Percentiles rank a stretch among this genome's conserved stretches.
These are phyloP conservation scores for Hiodon alosoides DNA, from an alignment of 2,113 vertebrate genomes.

Conservation along the genomic window DNA sequence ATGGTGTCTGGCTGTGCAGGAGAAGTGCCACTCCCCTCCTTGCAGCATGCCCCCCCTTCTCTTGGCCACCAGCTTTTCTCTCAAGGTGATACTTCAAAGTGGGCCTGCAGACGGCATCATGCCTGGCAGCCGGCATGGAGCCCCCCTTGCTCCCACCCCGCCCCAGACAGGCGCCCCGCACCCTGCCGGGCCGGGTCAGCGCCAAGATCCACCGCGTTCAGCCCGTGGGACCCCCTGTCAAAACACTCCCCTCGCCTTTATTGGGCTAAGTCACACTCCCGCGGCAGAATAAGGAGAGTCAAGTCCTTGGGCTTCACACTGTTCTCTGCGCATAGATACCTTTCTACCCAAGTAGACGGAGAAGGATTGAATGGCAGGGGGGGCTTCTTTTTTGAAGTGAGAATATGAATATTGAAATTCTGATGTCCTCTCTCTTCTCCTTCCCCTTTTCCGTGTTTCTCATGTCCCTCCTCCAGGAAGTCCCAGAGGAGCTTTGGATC, in stretches of 20 bases:
- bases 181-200: conserved; percentile 66
- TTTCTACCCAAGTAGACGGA: neutral
- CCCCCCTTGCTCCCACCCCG: conserved; percentile 37
- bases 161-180: conserved; percentile 67
- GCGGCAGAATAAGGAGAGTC: conserved; percentile 28
- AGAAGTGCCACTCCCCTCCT: neutral
- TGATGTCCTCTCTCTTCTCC: conserved; percentile 3
- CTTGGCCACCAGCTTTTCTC: conserved; percentile 62
- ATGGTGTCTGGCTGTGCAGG: neutral
- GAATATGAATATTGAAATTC: conserved; percentile 19
- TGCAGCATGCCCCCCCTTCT: neutral
- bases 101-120: conserved; percentile 59
- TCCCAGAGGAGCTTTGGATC: conserved; percentile 62
- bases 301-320: neutral
- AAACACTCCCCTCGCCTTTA: conserved; percentile 57
- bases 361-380: neutral
- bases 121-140: conserved; percentile 69
- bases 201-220: conserved; percentile 59
- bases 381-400: conserved; percentile 17
- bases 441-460: neutral
- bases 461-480: conserved; percentile 53
- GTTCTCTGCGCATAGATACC: neutral
- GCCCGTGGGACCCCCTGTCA: conserved; percentile 64
- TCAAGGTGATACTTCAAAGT: conserved; percentile 95
- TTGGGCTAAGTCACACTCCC: conserved; percentile 64